These are phyloP conservation scores for Branchinecta lynchi DNA, from an alignment of 1,140 invertebrate genomes.

Conservation along the genomic window DNA sequence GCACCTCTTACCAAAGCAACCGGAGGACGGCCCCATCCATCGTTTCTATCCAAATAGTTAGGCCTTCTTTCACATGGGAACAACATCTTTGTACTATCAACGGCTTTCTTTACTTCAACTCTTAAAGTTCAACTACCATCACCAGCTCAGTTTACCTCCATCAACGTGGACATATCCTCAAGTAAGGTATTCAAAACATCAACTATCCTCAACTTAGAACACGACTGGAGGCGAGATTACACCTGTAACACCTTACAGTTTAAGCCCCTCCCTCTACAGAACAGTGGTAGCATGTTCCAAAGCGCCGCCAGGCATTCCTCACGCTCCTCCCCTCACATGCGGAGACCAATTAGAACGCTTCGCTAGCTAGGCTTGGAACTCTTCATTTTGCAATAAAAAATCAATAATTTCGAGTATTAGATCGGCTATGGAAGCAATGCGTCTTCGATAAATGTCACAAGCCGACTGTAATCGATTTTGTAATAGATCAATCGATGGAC, in stretches of 20 bases:
- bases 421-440: not conserved
- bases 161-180: not conserved
- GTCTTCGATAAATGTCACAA: not conserved
- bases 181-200: not conserved
- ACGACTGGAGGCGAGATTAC: constrained; percentile 1
- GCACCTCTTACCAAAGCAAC: not conserved
- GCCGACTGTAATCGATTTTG: no score
- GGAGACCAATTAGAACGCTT: no score
- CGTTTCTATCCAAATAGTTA: not conserved
- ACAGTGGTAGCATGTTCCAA: not conserved
- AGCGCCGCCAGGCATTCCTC: no score
- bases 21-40: not conserved
- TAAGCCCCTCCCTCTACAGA: not conserved
- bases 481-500: no score
- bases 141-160: not conserved
- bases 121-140: not conserved
- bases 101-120: not conserved
- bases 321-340: no score
- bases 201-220: not conserved
- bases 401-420: not conserved
- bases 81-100: not conserved
- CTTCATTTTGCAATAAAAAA: not conserved
- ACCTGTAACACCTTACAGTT: not conserved
- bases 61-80: not conserved
- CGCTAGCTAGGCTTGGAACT: no score